Base-by-base conservation (phyloP, 1,140 invertebrate species). In the Drosophila obscura region DNA sequence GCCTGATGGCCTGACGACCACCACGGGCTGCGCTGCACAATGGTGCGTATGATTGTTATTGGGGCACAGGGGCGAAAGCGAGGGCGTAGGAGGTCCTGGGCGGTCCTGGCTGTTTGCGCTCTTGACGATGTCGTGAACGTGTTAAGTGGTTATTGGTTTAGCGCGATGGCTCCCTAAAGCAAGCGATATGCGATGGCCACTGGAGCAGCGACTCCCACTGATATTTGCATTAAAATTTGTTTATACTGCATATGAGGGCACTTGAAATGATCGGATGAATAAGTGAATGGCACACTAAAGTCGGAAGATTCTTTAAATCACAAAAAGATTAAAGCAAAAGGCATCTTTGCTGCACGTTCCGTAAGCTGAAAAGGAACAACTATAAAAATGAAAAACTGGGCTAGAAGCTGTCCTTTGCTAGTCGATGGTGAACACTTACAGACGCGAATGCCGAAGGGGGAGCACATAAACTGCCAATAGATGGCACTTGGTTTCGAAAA, bases 1-100 rank as follows among this genome's bases (percentile, higher is more conserved):
- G 31, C 31, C 19, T 31, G 28, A 31, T 31, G 28, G 31, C 31
- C 31, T 31, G 31, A 7, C 26, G 26, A 6, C 26, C 31, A 31
- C 31, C 31, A 31, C 8, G 35, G 35, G 35, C 35, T 39, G 11
- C 11, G 35, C 35, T 79, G 77, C 77, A 77, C 68, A 79, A 79
- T 79, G 77, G 77, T 68, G 77, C 77, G 77, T 73, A 79, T 79
- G 77, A 79, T 79, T 79, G 73, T 79, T 79, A 79, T 78, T 78
- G 73, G 58, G 65, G 62, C 73, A 13, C 11, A 24, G 11, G 24
- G 41, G 55, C 31, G 31, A 24, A 4, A 4, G 15, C 58, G 53
- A 50, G 49, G 50, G 53, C 28, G 35, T 13, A 5, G 46, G 46
- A 49, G 9, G 24, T 22, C 28, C 56, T 35, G 53, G 46, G 46